phyloP scores from a whole-genome alignment of 1,140 invertebrate species.

The Eumeta japonica region DNA sequence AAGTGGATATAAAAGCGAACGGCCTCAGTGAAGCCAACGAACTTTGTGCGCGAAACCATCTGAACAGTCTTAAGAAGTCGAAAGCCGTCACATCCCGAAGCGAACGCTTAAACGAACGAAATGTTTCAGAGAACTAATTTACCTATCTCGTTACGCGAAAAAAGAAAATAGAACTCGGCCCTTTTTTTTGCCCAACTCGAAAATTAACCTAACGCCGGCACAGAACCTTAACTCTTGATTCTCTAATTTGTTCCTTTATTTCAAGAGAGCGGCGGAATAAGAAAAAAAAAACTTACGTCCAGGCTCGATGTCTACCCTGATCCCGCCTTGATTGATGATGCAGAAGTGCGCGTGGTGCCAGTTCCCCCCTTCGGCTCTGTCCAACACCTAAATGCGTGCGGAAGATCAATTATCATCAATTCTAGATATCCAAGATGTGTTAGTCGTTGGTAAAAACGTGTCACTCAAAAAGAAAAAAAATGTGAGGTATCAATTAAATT shows the following conservation, averaged over 20 bases:
- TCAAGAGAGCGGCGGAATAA: background rate
- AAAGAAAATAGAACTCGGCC: too few relatives aligned
- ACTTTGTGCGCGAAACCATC: too few relatives aligned
- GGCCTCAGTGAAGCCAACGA: too few relatives aligned
- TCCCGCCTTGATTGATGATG: slow-evolving; percentile 69
- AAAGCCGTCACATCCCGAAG: too few relatives aligned
- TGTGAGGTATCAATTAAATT: background rate
- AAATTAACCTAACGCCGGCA: background rate
- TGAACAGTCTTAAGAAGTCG: too few relatives aligned
- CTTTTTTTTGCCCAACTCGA: background rate
- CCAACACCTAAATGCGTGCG: too few relatives aligned
- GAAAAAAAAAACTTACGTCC: slow-evolving; percentile 41
- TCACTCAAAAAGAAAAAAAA: background rate
- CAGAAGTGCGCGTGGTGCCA: slow-evolving; percentile 74
- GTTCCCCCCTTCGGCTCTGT: slow-evolving; percentile 33
- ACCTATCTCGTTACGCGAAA: too few relatives aligned
- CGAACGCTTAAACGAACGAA: too few relatives aligned
- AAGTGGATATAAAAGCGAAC: too few relatives aligned
- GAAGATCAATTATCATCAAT: background rate
- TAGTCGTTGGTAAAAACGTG: background rate
- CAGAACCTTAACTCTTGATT: background rate
- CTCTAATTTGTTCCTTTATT: background rate
- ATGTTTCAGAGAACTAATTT: too few relatives aligned
- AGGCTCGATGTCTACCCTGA: slow-evolving; percentile 61
- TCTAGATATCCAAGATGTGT: background rate